Evolutionary conservation across 37 sponge, comb jelly and placozoan species (phyloP), one percentile per base, ranked within the genome.

Genomic region (Bolinopsis microptera): DNA sequence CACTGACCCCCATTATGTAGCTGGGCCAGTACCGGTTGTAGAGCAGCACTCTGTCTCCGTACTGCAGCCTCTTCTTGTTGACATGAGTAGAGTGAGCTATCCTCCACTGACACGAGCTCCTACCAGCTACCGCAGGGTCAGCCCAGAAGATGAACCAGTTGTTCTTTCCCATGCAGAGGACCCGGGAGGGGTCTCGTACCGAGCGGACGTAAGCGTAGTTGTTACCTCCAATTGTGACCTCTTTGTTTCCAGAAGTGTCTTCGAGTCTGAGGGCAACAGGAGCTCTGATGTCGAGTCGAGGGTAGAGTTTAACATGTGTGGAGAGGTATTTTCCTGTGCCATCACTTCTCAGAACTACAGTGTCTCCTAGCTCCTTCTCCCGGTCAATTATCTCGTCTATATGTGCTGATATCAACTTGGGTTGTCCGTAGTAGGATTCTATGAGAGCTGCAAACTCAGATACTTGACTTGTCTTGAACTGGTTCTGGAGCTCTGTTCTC

Each of bases 21-120:
- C 75, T 72, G 3, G 75, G 75, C 75, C 75, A 72, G 31, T 72
- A 72, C 18, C 75, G 26, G 26, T 72, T 72, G 75, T 72, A 72
- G 31, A 72, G 31, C 2, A 72, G 5, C 75, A 72, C 22, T 28
- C 75, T n/a, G 31, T 72, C 75, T 28, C 75, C 75, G 26, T 72
- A 72, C 31, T 72, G 31, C 75, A 72, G 31, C 2, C 5, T 21
- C 26, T n/a, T 30, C 75, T 72, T 72, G 75, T n/a, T 30, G 5
- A 72, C 75, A 72, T 72, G 22, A 28, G 75, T 30, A 8, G 75
- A 8, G 75, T 72, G 75, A 28, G 75, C 75, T 28, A 72, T 8
- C 31, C 75, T 72, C 75, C 75, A 72, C 75, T 72, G 75, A 72
- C 75, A 72, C 3, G 22, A 23, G 75, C 31, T n/a, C 5, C 18